Evolutionary conservation across 1,140 invertebrate species (phyloP).

Genomic region (Dendrolimus kikuchii): DNA sequence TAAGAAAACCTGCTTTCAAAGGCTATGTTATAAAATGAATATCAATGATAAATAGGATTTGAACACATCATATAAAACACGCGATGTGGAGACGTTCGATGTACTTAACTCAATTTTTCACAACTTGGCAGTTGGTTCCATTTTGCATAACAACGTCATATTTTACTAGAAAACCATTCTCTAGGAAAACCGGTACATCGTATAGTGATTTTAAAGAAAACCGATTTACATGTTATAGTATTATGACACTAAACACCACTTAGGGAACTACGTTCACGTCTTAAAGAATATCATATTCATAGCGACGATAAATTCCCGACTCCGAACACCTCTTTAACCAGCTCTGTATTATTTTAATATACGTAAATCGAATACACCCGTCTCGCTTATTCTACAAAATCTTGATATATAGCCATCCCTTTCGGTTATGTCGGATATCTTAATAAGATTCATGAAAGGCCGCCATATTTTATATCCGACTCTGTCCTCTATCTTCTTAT

Average conservation of each 20-base stretch:
- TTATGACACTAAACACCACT: slow-evolving; percentile 51
- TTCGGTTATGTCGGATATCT: slow-evolving; percentile 75
- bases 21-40: no score
- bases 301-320: slow-evolving; percentile 56
- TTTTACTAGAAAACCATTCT: no score
- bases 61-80: no score
- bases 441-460: slow-evolving; percentile 82
- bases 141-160: no score
- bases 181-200: no score
- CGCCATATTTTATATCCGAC: slow-evolving; percentile 79
- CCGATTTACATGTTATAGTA: slow-evolving; percentile 11
- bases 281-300: slow-evolving; percentile 71
- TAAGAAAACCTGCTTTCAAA: no score
- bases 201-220: no score
- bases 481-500: slow-evolving; percentile 74
- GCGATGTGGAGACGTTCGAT: no score
- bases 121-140: no score
- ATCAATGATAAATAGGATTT: no score
- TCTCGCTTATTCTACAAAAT: slow-evolving; percentile 18
- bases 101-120: no score
- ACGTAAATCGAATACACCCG: slow-evolving; percentile 49
- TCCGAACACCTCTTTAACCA: slow-evolving; percentile 62
- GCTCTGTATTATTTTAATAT: slow-evolving; percentile 69
- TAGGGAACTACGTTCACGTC: slow-evolving; percentile 54
- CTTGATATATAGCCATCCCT: slow-evolving; percentile 23